Evolutionary conservation across 2,888 invertebrate genomes (phyloP), one percentile per base, ranked within the genome.

Genomic region (Lasioglossum malachurum): DNA sequence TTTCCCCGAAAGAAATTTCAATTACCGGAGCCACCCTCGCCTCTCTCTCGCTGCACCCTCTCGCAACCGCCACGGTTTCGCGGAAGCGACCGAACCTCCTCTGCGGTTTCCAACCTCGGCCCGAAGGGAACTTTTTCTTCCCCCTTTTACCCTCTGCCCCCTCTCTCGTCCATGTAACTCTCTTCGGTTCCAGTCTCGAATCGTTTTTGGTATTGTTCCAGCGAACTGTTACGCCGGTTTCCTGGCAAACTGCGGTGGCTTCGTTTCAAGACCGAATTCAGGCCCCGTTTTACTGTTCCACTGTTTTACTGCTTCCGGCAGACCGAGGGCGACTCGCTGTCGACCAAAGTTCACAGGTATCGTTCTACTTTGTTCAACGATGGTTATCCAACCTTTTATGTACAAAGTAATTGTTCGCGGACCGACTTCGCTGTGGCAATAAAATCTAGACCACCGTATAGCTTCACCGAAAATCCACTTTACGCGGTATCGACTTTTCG

Each of bases 1-100:
- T 87, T 91, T 89, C 90, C 88, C 86, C 88, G 90, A 92, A 91
- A 83, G 89, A 92, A 91, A 91, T 91, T 91, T 92, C 92, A 91
- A 92, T 92, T 90, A 91, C 84, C 73, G 71, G 67, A 23, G 64
- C 81, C 80, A 79, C 82, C 83, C 87, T 84, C 75, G 67, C 49
- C 74, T 35, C 67, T 19, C 67, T 19, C 67, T 19, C 67, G 53
- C 81, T 82, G 78, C 88, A 84, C 67, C 31, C 67, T 35, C 16
- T 14, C 64, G 27, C 64, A 27, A 27, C 60, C 80, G 74, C 57
- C 60, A 83, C 75, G 83, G 78, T 88, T 91, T 87, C 88, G 87
- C 75, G 80, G 86, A 91, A 90, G 83, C 84, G 84, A 87, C 85
- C 84, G 80, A 86, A 90, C 79, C 78, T 86, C 23, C 83, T 83